Conservation (phyloP, 2,113 vertebrate genomes). For the Urocolius indicus region DNA sequence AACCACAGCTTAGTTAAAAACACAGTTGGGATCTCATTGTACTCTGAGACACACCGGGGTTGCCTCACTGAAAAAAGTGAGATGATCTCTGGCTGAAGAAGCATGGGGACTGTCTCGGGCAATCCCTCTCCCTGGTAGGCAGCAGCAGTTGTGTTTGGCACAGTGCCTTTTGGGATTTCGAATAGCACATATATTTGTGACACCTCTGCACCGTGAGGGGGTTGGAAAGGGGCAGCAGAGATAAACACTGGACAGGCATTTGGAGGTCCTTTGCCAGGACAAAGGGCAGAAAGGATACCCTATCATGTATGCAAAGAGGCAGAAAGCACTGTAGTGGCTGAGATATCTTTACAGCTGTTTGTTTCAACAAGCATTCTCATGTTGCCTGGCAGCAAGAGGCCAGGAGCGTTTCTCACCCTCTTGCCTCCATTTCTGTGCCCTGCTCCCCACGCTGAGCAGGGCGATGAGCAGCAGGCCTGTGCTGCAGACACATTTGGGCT, state of each 20-base stretch:
- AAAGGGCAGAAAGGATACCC: neutral
- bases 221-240: neutral
- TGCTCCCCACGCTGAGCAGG: rapidly evolving
- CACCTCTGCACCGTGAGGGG: neutral
- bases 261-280: neutral
- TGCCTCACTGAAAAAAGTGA: neutral
- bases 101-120: neutral
- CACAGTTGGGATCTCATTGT: neutral
- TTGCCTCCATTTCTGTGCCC: neutral
- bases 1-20: neutral
- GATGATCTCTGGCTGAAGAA: rapidly evolving
- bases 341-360: neutral
- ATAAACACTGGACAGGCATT: neutral
- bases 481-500: rapidly evolving
- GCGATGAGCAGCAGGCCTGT: neutral
- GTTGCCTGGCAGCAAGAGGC: neutral
- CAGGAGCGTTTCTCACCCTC: neutral
- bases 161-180: neutral
- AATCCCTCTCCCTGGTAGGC: neutral
- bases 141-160: neutral
- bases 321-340: rapidly evolving
- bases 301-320: neutral
- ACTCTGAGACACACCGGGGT: neutral
- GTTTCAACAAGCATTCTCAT: neutral
- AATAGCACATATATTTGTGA: neutral